Evolutionary conservation across 1,140 invertebrate species (phyloP), one percentile per base, ranked within the genome.

Genomic region (Drosophila saltans): DNA sequence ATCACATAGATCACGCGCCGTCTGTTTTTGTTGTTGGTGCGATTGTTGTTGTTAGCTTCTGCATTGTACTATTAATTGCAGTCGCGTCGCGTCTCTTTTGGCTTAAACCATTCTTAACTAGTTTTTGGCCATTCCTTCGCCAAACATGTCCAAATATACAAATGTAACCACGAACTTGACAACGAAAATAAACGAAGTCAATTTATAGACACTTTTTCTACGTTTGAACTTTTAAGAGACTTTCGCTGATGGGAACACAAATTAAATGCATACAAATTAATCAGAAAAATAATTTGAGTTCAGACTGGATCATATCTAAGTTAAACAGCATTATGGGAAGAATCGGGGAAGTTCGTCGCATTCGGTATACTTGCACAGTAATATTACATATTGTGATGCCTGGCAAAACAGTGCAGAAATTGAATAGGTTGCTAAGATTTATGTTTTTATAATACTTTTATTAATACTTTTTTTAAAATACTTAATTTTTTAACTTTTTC

Each of bases 1-100:
- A 66, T 61, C 80, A 76, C 69, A 81, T 86, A 86, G 83, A 88
- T 88, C 66, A 82, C 80, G 72, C 69, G 72, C 77, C 79, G 75
- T 69, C 80, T 81, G 65, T 45, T 33, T 24, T 58, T 68, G 41
- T 56, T 45, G 68, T 45, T 52, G 4, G 33, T 36, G 3, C 6
- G 33, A 52, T 65, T 59, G 69, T 43, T 57, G 69, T 56, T 71
- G 63, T 9, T 59, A 66, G 66, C 60, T 68, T 82, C 56, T 79
- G 82, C 69, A 78, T 76, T 78, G 72, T 76, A 76, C 55, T 89
- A 89, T 88, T 89, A 89, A 88, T 89, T 88, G 83, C 83, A 88
- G 80, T 89, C 83, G 80, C 82, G 84, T 79, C 82, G 71, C 75
- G 57, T 70, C 55, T 76, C 77, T 75, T 16, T 16, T 79, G 66